Base-by-base conservation (phyloP, 2,888 invertebrate species). In the Mechanitis mazaeus region DNA sequence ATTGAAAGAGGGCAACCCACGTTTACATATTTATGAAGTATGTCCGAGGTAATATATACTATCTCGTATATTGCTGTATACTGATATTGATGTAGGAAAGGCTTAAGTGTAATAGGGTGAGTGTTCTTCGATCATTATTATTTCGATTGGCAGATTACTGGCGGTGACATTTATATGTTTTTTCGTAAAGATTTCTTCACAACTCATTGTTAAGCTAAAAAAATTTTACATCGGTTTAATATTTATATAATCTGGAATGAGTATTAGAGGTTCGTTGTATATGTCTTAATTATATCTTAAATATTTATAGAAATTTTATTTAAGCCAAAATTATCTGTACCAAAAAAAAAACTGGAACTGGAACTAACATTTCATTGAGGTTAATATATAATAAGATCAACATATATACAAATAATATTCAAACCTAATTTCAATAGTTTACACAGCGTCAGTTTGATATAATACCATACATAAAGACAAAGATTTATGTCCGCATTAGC, bases 21-120 rank as follows among this genome's bases (percentile, higher is more conserved):
- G 66, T 61, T 66, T 73, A 70, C 70, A 73, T 74, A 74, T 74
- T 72, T 72, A 74, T 73, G 71, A 72, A 64, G 66, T 67, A 58
- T 68, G 69, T 70, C 66, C 65, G 68, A 69, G 66, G 66, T 72
- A 69, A 73, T 74, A 71, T 72, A 73, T 71, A 68, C 69, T 67
- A 67, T 69, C 71, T 69, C 68, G 60, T 70, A 67, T 64, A 66
- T 64, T 58, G 68, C 68, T 69, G 60, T 70, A 67, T 64, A 66
- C 64, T 58, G 68, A 69, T 69, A 72, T 68, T 68, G 61, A 60
- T 54, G 45, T 47, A 45, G 45, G 60, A 59, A 68, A 67, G 67
- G 68, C 65, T 67, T 64, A 68, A 61, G 65, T 54, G 56, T 68
- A 64, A 68, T 68, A 57, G 60, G 64, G 55, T 64, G 57, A 58